Percentiles rank a stretch among this genome's conserved stretches.
phyloP scores from a whole-genome alignment of 1,140 invertebrate genomes.

The Bombus polaris region DNA sequence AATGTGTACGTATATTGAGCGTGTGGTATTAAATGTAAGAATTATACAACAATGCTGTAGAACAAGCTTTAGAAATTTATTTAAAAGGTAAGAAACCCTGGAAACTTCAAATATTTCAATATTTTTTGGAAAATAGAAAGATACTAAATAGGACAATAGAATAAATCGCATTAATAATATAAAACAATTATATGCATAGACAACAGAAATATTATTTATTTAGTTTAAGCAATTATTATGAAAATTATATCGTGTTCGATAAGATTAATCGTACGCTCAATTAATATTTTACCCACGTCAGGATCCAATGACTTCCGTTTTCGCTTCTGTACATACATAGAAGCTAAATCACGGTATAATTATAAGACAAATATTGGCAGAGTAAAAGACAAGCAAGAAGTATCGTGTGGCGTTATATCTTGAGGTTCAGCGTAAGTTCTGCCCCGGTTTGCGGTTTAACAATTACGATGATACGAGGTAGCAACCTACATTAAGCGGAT shows the following conservation, averaged over 20 bases:
- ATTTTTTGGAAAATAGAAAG: neutral
- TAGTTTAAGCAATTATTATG: too few species aligned
- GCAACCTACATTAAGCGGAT: conserved; percentile 74
- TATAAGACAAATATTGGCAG: conserved; percentile 1
- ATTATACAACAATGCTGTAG: too few species aligned
- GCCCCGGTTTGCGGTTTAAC: conserved; percentile 69
- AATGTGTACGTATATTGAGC: too few species aligned
- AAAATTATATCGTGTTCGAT: too few species aligned
- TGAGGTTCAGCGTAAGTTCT: conserved; percentile 57
- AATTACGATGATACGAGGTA: conserved; percentile 66
- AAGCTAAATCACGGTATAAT: neutral
- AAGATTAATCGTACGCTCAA: neutral
- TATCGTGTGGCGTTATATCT: conserved; percentile 49
- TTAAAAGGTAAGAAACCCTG: neutral
- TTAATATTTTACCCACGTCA: neutral
- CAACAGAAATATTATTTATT: too few species aligned
- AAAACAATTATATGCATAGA: too few species aligned
- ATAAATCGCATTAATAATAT: neutral
- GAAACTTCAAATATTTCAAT: neutral
- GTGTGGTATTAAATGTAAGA: too few species aligned
- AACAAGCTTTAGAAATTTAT: too few species aligned
- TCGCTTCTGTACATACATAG: neutral
- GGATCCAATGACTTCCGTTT: neutral
- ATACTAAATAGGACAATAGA: neutral
- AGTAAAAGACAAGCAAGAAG: too few species aligned